A percentile compares a stretch with the other conserved stretches of the same genome.
phyloP scores from a whole-genome alignment of 2,797 vertebrate species.

The Centroberyx gerrardi region DNA sequence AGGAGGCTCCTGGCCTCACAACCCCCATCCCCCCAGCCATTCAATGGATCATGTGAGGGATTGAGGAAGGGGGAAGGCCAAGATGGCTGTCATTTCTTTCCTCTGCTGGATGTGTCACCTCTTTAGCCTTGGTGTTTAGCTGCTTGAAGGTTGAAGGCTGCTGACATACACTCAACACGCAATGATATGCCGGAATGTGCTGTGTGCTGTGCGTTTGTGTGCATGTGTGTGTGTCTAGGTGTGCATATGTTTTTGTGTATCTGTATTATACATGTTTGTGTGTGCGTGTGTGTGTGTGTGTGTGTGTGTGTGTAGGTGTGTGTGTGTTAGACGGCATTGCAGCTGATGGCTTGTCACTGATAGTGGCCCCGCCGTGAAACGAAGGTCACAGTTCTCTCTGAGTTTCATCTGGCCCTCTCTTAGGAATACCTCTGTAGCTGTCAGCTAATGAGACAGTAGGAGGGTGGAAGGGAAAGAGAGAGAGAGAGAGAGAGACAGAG shows the following conservation, averaged over 20 bases:
- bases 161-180: slow-evolving; percentile 58
- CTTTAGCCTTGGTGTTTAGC: slow-evolving; percentile 74
- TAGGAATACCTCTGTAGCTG: slow-evolving; percentile 75
- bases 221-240: slow-evolving; percentile 12
- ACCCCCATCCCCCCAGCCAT: slow-evolving; percentile 14
- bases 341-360: slow-evolving; percentile 85
- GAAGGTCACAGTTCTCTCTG: slow-evolving; percentile 81
- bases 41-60: slow-evolving; percentile 62
- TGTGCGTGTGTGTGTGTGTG: slow-evolving; percentile 22
- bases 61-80: slow-evolving; percentile 38
- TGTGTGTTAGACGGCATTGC: slow-evolving; percentile 50
- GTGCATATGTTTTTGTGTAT: slow-evolving; percentile 16
- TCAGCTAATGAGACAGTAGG: slow-evolving; percentile 80
- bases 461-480: slow-evolving; percentile 49
- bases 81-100: slow-evolving; percentile 65
- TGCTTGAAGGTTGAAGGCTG: slow-evolving; percentile 74
- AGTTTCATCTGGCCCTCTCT: slow-evolving; percentile 82
- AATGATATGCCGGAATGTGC: slow-evolving; percentile 49
- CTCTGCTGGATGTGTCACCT: slow-evolving; percentile 65
- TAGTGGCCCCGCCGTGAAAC: slow-evolving; percentile 75
- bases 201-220: slow-evolving; percentile 18
- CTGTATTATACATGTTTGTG: slow-evolving; percentile 25
- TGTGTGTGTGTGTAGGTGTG: background rate
- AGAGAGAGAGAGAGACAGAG: slow-evolving; percentile 44
- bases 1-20: slow-evolving; percentile 43